Base-by-base conservation (phyloP, 2,797 vertebrate genomes). In the Spinus pinus region DNA sequence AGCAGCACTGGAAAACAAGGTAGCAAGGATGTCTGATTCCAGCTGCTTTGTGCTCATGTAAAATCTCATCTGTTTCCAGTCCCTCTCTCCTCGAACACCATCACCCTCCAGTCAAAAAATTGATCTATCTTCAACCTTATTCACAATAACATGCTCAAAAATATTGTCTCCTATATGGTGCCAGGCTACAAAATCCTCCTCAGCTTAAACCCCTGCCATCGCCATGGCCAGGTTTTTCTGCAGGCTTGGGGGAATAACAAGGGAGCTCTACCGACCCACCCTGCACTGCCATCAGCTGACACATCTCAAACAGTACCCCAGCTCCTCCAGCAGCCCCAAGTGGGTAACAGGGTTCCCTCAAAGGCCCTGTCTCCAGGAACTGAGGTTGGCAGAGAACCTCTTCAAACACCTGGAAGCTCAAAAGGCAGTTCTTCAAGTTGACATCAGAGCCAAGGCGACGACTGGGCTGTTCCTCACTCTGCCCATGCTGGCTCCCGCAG, bases 1-100 rank as follows among this genome's bases (percentile, higher is more conserved):
- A 90, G 9, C 27, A 91, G 49, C 35, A 61, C 65, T 69, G 71
- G 53, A 88, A 93, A 93, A 90, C 51, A 91, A 74, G 50, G 66
- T 54, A 81, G 9, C 9, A 47, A 62, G 56, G 51, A 46, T 0
- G 0, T 18, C 30, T 42, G 58, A 73, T 46, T 75, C 37, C 42
- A 49, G 25, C 19, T 86, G 17, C 50, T 50, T 27, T 31, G 24
- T 35, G 50, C 18, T 87, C 30, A 39, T 6, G 21, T 41, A 46
- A 75, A 86, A 57, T 31, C 12, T 82, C 79, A 67, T 66, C 66
- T 54, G 31, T 57, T 51, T 77, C 41, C 20, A 85, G 67, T 50
- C 56, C 50, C 14, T 81, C 47, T 65, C 50, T 92, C 41, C 61
- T 30, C 24, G 28, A 60, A 9, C 4, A n/a, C 27, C 42, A 62